Evolutionary conservation across 2,888 invertebrate genomes (phyloP).

Genomic region (Nomada ferruginata): DNA sequence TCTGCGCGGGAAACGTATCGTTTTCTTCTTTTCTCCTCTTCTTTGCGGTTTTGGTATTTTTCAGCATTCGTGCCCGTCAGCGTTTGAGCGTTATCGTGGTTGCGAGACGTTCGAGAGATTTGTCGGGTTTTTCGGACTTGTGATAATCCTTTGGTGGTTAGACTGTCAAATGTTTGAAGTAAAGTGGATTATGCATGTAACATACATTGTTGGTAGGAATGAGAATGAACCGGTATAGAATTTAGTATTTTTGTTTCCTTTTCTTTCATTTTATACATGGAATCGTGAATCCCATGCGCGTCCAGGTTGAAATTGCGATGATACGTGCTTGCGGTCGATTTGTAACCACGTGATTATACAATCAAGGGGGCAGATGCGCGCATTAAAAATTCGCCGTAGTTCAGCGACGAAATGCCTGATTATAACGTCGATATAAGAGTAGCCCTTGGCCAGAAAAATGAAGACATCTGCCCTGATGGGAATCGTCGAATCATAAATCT

Average conservation of each 20-base stretch:
- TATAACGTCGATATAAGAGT: conserved; percentile 49
- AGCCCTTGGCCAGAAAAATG: conserved; percentile 48
- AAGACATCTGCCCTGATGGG: conserved; percentile 59
- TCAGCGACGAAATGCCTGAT: conserved; percentile 25
- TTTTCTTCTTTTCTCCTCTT: not conserved
- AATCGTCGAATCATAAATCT: conserved; percentile 35
- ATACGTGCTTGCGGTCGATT: conserved; percentile 41
- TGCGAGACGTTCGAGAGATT: too few relatives aligned
- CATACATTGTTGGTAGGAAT: too few relatives aligned
- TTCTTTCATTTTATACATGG: not conserved
- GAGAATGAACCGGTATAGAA: too few relatives aligned
- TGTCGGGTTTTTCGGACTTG: too few relatives aligned
- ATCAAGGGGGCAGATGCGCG: conserved; percentile 44
- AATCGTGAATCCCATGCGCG: not conserved
- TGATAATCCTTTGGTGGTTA: too few relatives aligned
- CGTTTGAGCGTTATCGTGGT: not conserved
- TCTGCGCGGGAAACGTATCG: conserved; percentile 33
- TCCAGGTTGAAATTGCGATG: conserved; percentile 23
- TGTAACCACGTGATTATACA: conserved; percentile 45
- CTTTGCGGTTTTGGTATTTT: conserved; percentile 6
- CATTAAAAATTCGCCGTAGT: conserved; percentile 36
- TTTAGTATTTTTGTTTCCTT: too few relatives aligned
- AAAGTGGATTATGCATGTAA: too few relatives aligned
- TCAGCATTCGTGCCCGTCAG: not conserved
- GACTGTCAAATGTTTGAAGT: too few relatives aligned